A percentile compares a stretch with the other conserved stretches of the same genome.
Evolutionary conservation across 2,113 vertebrate species (phyloP).

Genomic region (Toxotes jaculatrix): DNA sequence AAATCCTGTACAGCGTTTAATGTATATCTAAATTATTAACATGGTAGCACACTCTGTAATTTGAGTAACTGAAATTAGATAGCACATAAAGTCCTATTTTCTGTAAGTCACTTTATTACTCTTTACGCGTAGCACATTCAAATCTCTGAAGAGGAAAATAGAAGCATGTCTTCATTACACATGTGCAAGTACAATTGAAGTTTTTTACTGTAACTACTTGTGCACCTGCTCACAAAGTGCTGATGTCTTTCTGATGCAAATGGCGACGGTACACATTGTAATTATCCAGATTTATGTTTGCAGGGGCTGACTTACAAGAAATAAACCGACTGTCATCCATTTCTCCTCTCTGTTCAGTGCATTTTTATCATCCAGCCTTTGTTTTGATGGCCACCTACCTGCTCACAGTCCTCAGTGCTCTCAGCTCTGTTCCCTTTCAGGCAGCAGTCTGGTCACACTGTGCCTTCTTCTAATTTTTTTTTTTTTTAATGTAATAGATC

Average conservation of each 20-base stretch:
- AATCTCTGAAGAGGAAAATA: constrained; percentile 9
- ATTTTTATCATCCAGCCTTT: constrained; percentile 49
- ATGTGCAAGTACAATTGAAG: background rate
- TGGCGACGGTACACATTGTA: background rate
- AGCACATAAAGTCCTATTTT: constrained; percentile 9
- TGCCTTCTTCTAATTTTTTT: constrained; percentile 68
- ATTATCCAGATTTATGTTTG: background rate
- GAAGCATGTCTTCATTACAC: constrained; percentile 2
- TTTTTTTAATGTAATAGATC: constrained; percentile 81
- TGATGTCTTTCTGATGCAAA: constrained; percentile 7
- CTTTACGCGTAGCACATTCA: constrained; percentile 2
- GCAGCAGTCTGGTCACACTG: constrained; percentile 71
- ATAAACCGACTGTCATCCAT: background rate
- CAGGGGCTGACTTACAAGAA: constrained; percentile 11
- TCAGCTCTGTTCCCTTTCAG: constrained; percentile 71
- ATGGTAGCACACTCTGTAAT: constrained; percentile 20
- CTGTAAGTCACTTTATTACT: constrained; percentile 14
- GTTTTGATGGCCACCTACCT: constrained; percentile 79
- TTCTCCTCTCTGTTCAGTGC: constrained; percentile 14
- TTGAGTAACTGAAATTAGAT: constrained; percentile 43
- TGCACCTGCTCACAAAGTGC: constrained; percentile 26
- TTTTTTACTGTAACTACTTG: constrained; percentile 9
- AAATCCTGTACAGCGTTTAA: constrained; percentile 31
- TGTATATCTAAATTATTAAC: constrained; percentile 31
- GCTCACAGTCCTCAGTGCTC: constrained; percentile 71